Conservation (phyloP, 1,140 invertebrate species). For the Trachymyrmex cornetzi region DNA sequence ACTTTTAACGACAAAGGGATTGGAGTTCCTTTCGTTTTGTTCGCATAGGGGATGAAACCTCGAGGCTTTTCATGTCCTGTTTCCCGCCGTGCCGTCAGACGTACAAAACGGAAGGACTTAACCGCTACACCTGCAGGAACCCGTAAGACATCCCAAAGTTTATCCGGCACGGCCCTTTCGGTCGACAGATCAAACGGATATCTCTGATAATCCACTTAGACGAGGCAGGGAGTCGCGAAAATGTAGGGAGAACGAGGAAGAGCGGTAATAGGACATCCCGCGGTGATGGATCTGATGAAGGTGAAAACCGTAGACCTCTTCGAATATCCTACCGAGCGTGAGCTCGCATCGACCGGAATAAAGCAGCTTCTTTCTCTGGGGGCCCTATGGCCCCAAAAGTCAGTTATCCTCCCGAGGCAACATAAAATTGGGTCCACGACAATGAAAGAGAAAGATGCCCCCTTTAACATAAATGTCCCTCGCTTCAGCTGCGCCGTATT, state of each 20-base stretch:
- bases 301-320: conserved; percentile 64
- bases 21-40: neutral
- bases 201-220: conserved; percentile 78
- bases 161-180: conserved; percentile 67
- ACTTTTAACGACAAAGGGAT: conserved; percentile 10
- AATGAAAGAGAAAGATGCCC: conserved; percentile 36
- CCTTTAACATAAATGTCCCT: conserved; percentile 30
- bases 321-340: conserved; percentile 64
- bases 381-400: conserved; percentile 48
- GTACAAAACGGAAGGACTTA: conserved; percentile 66
- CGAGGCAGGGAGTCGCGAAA: conserved; percentile 64
- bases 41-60: conserved; percentile 58
- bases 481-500: conserved; percentile 83
- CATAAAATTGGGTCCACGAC: conserved; percentile 36
- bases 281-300: conserved; percentile 58
- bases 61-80: conserved; percentile 21
- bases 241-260: conserved; percentile 41
- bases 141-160: conserved; percentile 69
- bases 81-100: conserved; percentile 44
- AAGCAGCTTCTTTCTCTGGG: conserved; percentile 21
- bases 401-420: conserved; percentile 1
- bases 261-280: conserved; percentile 73
- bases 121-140: conserved; percentile 67
- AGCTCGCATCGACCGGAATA: conserved; percentile 66
- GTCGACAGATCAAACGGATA: conserved; percentile 77